Evolutionary conservation across 1,140 invertebrate genomes (phyloP), one percentile per base, ranked within the genome.

Genomic region (Lepeophtheirus salmonis): DNA sequence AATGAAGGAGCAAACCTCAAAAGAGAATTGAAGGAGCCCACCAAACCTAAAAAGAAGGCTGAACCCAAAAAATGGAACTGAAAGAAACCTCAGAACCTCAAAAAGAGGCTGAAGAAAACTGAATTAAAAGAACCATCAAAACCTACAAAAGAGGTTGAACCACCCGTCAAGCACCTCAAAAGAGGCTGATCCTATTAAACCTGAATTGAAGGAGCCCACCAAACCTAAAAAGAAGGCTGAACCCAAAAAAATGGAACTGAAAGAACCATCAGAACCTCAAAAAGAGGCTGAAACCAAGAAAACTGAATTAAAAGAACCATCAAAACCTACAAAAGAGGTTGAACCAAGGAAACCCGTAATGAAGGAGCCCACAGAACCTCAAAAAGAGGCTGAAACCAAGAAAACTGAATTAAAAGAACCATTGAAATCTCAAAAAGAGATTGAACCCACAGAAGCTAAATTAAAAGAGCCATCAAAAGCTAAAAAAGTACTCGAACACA

Each of bases 121-220:
- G n/a, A 41, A n/a, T 41, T 10, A 41, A 41, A 41, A 6, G 30
- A 10, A n/a, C 6, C 6, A n/a, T 41, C n/a, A 41, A 41, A 41
- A 41, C 6, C 6, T 41, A 6, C n/a, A n/a, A 41, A 41, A 6
- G n/a, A 41, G 30, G n/a, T n/a, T 41, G 6, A 41, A n/a, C n/a
- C 6, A 10, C 30, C 30, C 30, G 30, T 10, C 6, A 41, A 41
- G 30, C 6, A 41, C 30, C 30, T 41, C 30, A 41, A 41, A 41
- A 41, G 30, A n/a, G n/a, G 30, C 6, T 41, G n/a, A 41, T 6
- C 30, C 26, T 70, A 75, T 68, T 72, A 73, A 69, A 71, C 67
- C 17, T 67, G 73, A 66, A 62, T 73, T 52, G 60, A 65, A 58
- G 66, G 66, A 57, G 63, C 65, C 2, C 62, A 70, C 64, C 63